Evolutionary conservation across 2,113 vertebrate species (phyloP).

Genomic region (Nannospalax galili): DNA sequence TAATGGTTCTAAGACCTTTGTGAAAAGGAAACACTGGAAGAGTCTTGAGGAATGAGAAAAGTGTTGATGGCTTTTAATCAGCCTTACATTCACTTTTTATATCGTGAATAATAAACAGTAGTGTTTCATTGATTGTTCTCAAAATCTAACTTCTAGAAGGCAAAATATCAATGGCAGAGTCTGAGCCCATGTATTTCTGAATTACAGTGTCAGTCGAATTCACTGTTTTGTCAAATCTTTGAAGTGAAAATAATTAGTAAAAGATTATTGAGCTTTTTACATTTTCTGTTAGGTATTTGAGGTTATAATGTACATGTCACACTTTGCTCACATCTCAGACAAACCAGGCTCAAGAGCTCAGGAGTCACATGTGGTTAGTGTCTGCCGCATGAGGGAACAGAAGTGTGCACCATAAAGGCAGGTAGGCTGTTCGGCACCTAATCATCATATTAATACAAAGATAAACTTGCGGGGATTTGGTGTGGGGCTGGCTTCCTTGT

Average conservation of each 20-base stretch:
- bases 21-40: not conserved
- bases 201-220: not conserved
- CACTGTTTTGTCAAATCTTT: not conserved
- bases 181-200: not conserved
- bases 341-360: not conserved
- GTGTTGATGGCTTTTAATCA: not conserved
- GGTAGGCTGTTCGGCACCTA: not conserved
- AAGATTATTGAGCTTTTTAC: not conserved
- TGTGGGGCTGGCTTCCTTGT: not conserved
- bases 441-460: not conserved
- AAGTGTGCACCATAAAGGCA: not conserved
- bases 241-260: not conserved
- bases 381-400: not conserved
- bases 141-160: not conserved
- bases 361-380: not conserved
- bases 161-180: not conserved
- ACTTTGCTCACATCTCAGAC: not conserved
- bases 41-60: not conserved
- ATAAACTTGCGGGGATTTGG: not conserved
- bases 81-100: not conserved
- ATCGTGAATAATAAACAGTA: not conserved
- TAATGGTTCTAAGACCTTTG: not conserved
- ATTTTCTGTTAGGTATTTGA: slow-evolving; percentile 23
- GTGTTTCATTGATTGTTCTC: not conserved
- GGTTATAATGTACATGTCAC: not conserved